Conservation (phyloP, 2,113 vertebrate species). For the Acrocephalus arundinaceus region DNA sequence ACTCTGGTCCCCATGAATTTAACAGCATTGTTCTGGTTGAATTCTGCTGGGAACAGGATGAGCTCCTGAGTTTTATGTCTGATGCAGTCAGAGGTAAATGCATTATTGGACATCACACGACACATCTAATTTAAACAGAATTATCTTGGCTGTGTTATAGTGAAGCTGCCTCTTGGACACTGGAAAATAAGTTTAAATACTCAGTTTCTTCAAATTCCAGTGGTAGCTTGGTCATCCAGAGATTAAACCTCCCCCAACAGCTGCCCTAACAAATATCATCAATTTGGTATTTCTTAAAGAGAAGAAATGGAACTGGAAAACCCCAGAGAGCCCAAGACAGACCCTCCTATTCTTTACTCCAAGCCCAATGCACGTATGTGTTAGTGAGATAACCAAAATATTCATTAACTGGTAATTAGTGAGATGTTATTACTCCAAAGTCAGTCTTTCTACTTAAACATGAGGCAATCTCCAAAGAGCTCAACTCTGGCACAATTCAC, state of each 20-base stretch:
- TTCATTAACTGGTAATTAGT: not conserved
- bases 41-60: not conserved
- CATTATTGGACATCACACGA: not conserved
- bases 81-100: not conserved
- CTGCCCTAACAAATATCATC: not conserved
- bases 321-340: not conserved
- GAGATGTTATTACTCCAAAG: not conserved
- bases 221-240: not conserved
- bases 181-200: not conserved
- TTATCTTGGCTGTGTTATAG: not conserved
- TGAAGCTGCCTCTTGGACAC: not conserved
- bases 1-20: not conserved
- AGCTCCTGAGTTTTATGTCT: not conserved
- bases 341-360: not conserved
- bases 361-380: not conserved
- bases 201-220: not conserved
- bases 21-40: not conserved
- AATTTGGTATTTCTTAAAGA: not conserved
- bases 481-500: not conserved
- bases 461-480: not conserved
- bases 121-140: not conserved
- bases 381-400: not conserved
- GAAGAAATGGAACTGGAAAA: not conserved
- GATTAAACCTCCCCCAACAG: not conserved
- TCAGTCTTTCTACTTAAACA: not conserved